Evolutionary conservation across 2,113 vertebrate genomes (phyloP).

Genomic region (Pyxicephalus adspersus): DNA sequence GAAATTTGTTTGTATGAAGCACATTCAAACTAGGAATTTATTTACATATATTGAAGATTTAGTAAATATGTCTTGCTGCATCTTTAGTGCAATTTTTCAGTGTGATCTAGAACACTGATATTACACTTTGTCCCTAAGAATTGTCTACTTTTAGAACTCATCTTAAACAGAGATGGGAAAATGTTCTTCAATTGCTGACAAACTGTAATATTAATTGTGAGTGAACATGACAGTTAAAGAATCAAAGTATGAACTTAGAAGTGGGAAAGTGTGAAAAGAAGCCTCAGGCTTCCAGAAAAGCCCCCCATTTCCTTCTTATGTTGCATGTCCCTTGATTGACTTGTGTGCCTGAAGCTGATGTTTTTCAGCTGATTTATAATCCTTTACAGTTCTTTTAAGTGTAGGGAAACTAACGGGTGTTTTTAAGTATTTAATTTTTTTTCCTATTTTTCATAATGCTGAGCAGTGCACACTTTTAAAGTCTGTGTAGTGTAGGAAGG

Average conservation of each 20-base stretch:
- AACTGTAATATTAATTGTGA: not conserved
- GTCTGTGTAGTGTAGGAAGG: no score
- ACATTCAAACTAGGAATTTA: no score
- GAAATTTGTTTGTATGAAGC: no score
- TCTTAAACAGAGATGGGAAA: not conserved
- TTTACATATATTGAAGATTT: no score
- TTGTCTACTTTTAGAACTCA: not conserved
- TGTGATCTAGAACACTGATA: no score
- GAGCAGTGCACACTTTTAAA: no score
- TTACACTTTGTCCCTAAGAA: not conserved
- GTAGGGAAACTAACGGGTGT: no score
- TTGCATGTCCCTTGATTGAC: not conserved
- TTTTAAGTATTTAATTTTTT: no score
- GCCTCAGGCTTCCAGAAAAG: not conserved
- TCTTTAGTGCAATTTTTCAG: no score
- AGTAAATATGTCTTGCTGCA: no score
- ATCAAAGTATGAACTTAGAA: not conserved
- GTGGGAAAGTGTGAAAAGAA: slow-evolving; percentile 18
- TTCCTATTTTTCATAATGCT: no score
- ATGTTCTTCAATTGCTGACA: not conserved
- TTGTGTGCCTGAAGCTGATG: not conserved
- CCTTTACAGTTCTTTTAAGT: no score
- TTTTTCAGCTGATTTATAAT: not conserved
- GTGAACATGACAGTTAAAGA: not conserved
- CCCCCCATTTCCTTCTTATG: not conserved